phyloP scores from a whole-genome alignment of 2,888 invertebrate genomes.

The Ormia ochracea region DNA sequence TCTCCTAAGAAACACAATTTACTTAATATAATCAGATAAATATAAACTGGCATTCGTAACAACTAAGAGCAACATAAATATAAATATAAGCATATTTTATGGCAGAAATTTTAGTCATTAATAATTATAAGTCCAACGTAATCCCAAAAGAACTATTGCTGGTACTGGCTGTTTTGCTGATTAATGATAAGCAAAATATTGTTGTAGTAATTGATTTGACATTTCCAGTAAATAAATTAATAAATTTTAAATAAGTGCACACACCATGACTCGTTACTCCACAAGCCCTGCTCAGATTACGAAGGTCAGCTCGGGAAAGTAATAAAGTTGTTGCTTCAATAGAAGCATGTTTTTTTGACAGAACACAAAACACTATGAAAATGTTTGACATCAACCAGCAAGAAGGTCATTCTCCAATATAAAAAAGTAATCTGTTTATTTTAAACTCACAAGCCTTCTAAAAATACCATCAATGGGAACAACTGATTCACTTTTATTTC shows the following conservation, averaged over 20 bases:
- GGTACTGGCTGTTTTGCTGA: not conserved
- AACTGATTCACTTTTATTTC: too few species aligned
- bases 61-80: not conserved
- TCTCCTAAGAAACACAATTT: slow-evolving; percentile 8
- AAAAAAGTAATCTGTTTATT: too few species aligned
- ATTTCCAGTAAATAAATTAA: slow-evolving; percentile 5
- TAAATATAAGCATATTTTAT: not conserved
- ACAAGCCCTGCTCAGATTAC: not conserved
- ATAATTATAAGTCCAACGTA: not conserved
- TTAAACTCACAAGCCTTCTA: too few species aligned
- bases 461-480: too few species aligned
- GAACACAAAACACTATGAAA: too few species aligned
- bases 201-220: slow-evolving; percentile 28
- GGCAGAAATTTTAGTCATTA: not conserved
- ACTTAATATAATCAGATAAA: slow-evolving; percentile 1
- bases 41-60: not conserved
- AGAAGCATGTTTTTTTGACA: too few species aligned
- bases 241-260: not conserved
- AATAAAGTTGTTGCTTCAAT: too few species aligned
- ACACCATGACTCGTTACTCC: not conserved
- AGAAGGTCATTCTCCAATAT: too few species aligned
- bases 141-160: not conserved
- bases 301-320: too few species aligned
- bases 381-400: too few species aligned
- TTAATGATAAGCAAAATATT: slow-evolving; percentile 12